Percentiles rank a stretch among this genome's conserved stretches.
These are phyloP conservation scores for Xestia rhomboidea DNA, from an alignment of 2,888 invertebrate species.

Conservation along the genomic window DNA sequence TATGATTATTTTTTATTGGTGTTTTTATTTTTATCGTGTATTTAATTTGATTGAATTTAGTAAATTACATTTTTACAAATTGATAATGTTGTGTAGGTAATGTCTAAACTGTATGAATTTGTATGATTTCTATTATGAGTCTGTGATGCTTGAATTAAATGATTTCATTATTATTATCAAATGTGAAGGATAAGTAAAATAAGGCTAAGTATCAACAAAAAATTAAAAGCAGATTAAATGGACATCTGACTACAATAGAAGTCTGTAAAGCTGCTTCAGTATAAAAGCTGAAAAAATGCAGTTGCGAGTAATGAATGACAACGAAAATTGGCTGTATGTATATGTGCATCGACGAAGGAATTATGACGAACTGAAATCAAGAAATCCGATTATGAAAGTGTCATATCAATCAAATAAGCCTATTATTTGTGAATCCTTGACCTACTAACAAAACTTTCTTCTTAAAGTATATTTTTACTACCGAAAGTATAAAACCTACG, in stretches of 20 bases:
- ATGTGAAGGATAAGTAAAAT: background rate
- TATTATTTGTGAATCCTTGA: conserved; percentile 41
- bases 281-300: background rate
- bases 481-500: conserved; percentile 6
- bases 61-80: no score
- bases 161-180: no score
- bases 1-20: no score
- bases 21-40: no score
- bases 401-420: conserved; percentile 39
- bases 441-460: conserved; percentile 17
- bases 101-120: no score
- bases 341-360: background rate
- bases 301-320: background rate
- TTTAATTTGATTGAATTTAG: no score
- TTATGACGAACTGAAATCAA: conserved; percentile 17
- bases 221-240: background rate
- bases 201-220: background rate
- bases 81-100: no score
- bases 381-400: conserved; percentile 46
- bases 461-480: conserved; percentile 1
- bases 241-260: background rate
- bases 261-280: background rate
- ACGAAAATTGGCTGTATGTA: background rate
- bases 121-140: no score
- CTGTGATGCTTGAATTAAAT: no score